Evolutionary conservation across 2,113 vertebrate species (phyloP), one percentile per base, ranked within the genome.

Genomic region (Dromas ardeola): DNA sequence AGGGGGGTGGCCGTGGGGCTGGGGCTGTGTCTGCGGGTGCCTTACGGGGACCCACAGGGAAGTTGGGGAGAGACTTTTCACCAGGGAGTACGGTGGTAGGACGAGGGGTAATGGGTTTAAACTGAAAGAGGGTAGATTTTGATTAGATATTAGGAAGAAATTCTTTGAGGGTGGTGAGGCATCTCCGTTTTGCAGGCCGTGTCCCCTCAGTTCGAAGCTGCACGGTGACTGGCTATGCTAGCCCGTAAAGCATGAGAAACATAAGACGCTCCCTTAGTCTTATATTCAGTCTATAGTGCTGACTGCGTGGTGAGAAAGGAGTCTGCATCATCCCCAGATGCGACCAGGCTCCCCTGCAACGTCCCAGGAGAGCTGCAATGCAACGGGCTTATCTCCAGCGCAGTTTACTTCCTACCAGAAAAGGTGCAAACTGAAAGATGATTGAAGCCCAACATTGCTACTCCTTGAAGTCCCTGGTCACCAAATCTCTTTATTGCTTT

Each of bases 91-190:
- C 10, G 43, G 27, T 8, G 2, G 11, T 12, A 19, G 29, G 2
- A 26, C 2, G 2, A 8, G 16, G 8, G 16, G 18, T n/a, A 38
- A 10, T 1, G 2, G 4, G 38, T 30, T 19, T 50, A 20, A 9
- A 6, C 34, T 45, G 21, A 30, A 34, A 45, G n/a, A 25, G 27
- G 6, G 6, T 42, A 47, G 12, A 6, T 5, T 81, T 52, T 52
- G 47, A 20, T 72, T 52, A 88, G 47, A 6, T 6, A 21, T 11
- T 8, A 26, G 47, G n/a, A 47, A 72, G 15, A 66, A 81, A 32
- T 61, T 61, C 40, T 77, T 11, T 47, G 53, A 47, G 38, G 23
- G 15, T 61, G 16, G 29, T 34, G 15, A 88, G 14, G 38, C 9
- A 61, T 11, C 26, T 71, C 55, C 9, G 8, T n/a, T 73, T 73